Conservation (phyloP, 2,888 invertebrate species). For the Schizotus pectinicornis region DNA sequence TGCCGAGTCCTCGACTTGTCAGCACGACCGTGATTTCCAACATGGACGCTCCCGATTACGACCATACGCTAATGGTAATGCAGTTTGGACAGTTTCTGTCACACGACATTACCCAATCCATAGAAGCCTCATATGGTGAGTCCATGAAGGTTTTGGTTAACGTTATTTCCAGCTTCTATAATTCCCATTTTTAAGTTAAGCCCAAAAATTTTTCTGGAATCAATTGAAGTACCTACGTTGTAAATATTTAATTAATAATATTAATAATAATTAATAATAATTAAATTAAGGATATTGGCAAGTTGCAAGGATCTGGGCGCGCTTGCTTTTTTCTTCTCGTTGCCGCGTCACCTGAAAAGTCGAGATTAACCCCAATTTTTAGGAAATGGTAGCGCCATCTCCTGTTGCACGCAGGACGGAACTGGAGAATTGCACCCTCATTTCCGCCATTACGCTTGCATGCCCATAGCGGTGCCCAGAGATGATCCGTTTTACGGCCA, state of each 20-base stretch:
- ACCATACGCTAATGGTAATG: conserved; percentile 73
- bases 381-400: conserved; percentile 74
- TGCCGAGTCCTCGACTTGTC: conserved; percentile 72
- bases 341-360: too few relatives aligned
- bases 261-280: not conserved
- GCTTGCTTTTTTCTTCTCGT: not conserved
- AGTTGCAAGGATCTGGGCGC: too few relatives aligned
- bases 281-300: too few relatives aligned
- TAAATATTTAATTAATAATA: not conserved
- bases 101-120: conserved; percentile 76
- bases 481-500: conserved; percentile 67
- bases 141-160: too few relatives aligned
- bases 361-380: conserved; percentile 17
- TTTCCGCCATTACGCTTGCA: conserved; percentile 70
- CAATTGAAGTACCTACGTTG: too few relatives aligned
- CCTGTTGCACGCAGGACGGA: conserved; percentile 74
- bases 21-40: conserved; percentile 69
- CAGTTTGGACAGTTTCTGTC: conserved; percentile 82
- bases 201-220: not conserved
- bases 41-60: conserved; percentile 65
- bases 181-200: not conserved
- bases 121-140: conserved; percentile 71
- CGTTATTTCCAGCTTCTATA: too few relatives aligned
- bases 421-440: conserved; percentile 60
- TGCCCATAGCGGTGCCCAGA: conserved; percentile 67